Evolutionary conservation across 2,113 vertebrate genomes (phyloP).

Genomic region (Trachemys scripta): DNA sequence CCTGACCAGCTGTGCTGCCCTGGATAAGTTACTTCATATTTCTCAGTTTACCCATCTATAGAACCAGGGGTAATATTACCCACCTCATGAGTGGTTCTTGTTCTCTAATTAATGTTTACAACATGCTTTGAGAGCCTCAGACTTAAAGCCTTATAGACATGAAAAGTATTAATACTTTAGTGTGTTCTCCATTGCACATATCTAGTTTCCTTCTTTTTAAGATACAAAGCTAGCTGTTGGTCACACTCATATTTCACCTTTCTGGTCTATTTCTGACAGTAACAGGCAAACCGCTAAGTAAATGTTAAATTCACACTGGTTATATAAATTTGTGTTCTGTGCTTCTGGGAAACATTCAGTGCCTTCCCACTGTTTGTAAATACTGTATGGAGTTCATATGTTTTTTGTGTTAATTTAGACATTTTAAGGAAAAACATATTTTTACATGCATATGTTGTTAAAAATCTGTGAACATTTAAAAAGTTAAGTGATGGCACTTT

Average conservation of each 20-base stretch:
- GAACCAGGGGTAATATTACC: background rate
- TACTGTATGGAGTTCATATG: background rate
- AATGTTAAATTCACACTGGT: background rate
- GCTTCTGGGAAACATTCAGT: background rate
- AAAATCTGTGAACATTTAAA: background rate
- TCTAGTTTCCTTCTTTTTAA: background rate
- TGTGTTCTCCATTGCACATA: background rate
- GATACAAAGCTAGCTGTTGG: background rate
- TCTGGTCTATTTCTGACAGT: background rate
- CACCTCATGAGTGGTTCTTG: background rate
- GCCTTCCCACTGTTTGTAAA: background rate
- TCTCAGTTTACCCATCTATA: background rate
- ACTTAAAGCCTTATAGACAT: background rate
- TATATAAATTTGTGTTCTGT: background rate
- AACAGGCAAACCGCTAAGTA: background rate
- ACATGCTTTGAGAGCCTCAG: background rate
- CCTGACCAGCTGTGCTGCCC: background rate
- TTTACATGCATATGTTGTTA: background rate
- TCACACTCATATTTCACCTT: background rate
- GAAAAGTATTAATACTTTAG: background rate
- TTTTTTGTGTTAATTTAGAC: background rate
- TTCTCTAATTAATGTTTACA: background rate
- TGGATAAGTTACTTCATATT: accelerated
- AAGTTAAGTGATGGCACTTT: background rate
- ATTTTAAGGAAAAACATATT: background rate